Base-by-base conservation (phyloP, 2,797 vertebrate genomes). In the Phalloptychus januarius region DNA sequence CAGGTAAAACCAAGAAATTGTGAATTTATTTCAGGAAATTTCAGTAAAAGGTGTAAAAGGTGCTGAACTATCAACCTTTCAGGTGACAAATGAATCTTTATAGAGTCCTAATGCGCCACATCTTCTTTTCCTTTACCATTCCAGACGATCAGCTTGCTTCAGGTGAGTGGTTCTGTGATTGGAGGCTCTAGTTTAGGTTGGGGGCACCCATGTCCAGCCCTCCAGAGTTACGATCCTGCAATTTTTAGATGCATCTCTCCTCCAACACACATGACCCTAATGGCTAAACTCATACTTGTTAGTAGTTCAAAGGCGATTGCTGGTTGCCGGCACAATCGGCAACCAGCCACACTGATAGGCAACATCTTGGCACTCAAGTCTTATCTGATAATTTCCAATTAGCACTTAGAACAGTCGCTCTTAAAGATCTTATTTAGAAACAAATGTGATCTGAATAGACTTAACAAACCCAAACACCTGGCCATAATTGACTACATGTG, bases 401-500 rank as follows among this genome's bases (percentile, higher is more conserved):
- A 63, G 28, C 44, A 23, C 31, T 10, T 42, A 46, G n/a, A 28
- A 16, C 20, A 36, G 18, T 56, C 12, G 3, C 69, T 61, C n/a
- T 46, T 40, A 31, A 40, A 52, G 71, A 67, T 44, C 18, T n/a
- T 63, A 58, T 75, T 58, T 58, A 4, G 28, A 80, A 72, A 67
- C 48, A 48, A 46, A 71, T 50, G 20, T 31, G 7, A 44, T 67
- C 10, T 69, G 38, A 50, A 42, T n/a, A 25, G 52, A 28, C 28
- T 58, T 33, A 71, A 46, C 42, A 75, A 58, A 71, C n/a, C 33
- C 40, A 58, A 79, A 76, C 12, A 36, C 28, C 23, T 1, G 20
- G 40, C 63, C 79, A 78, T 90, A 90, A 89, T 73, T 83, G 87
- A 91, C 76, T 83, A 54, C 82, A 87, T 28, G 69, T 71, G 82